Base-by-base conservation (phyloP, 2,797 vertebrate species). In the Pangasius djambal region DNA sequence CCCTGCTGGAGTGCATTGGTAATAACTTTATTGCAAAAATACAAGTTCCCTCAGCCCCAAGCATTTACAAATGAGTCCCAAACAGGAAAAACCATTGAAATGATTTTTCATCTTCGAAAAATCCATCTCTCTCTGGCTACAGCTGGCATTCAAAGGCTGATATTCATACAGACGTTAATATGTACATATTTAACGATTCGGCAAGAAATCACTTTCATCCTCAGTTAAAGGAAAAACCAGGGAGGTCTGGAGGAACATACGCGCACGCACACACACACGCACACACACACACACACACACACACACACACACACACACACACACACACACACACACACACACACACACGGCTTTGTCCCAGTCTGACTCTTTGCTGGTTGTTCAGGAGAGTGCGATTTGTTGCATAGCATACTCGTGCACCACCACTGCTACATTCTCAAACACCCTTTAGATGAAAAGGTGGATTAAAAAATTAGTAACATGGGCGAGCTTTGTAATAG, bases 1-100 rank as follows among this genome's bases (percentile, higher is more conserved):
- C 95, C 95, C 95, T 95, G 93, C 94, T 93, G 95, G 95, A 96
- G 96, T 94, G 94, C 95, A 95, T 96, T 94, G 95, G 95, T 96
- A 96, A 96, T 97, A 96, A 96, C 96, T 97, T 97, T 97, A 97
- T 97, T 97, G 96, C 96, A 97, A 97, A 97, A 97, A 97, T 97
- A 97, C 96, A 97, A 96, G 96, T 96, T 96, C 95, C 95, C 95
- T 96, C 95, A 96, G 95, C 95, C 94, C 95, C 95, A 92, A 96
- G 95, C 96, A 96, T 96, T 96, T 95, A 94, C 93, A 96, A 92
- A 92, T 86, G 69, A 90, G 86, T 90, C 90, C 89, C 90, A 61
- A 84, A 91, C 90, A 89, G 89, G 91, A 92, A 92, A 85, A 92
- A 91, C 89, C 90, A 87, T 72, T 88, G 82, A 90, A 90, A 92